Evolutionary conservation across 1,140 invertebrate species (phyloP).

Genomic region (Euglossa dilemma): DNA sequence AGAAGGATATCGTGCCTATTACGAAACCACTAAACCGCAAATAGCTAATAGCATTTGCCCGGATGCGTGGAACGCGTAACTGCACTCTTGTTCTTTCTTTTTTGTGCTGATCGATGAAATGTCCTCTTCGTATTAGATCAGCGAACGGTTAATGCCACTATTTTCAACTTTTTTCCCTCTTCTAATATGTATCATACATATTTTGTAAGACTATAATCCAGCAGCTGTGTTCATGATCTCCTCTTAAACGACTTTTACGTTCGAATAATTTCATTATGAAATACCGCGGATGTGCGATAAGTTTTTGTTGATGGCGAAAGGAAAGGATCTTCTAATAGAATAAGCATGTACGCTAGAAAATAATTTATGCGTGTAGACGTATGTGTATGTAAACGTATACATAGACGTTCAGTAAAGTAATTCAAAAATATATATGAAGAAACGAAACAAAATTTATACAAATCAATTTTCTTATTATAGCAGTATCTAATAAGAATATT

Average conservation of each 20-base stretch:
- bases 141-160: neutral
- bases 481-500: no score
- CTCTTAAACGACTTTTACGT: no score
- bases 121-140: neutral
- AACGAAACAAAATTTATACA: no score
- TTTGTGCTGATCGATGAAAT: slow-evolving; percentile 14
- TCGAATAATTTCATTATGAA: neutral
- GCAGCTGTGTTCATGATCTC: no score
- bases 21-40: slow-evolving; percentile 67
- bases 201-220: neutral
- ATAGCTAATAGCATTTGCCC: slow-evolving; percentile 59
- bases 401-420: no score
- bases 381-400: no score
- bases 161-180: neutral
- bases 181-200: neutral
- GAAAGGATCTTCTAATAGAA: no score
- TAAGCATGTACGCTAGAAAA: no score
- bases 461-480: no score
- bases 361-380: no score
- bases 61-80: slow-evolving; percentile 22
- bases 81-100: neutral
- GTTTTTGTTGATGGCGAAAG: no score
- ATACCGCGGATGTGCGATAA: neutral
- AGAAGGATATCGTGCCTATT: slow-evolving; percentile 62
- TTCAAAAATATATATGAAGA: no score